These are phyloP conservation scores for Kryptolebias marmoratus DNA, from an alignment of 2,113 vertebrate species.

Conservation along the genomic window DNA sequence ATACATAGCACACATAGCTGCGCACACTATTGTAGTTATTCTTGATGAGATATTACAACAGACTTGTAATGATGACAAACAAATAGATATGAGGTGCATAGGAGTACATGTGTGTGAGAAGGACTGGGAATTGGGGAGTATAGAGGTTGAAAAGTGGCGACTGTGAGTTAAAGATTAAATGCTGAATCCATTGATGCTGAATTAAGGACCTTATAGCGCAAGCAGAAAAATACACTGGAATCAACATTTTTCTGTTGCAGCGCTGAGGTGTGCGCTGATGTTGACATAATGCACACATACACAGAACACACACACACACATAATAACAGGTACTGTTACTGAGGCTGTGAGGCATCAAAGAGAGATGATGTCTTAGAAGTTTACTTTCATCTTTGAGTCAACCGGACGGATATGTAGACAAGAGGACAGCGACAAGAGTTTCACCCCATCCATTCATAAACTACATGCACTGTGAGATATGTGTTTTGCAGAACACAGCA, in stretches of 20 bases:
- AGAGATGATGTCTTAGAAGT: conserved; percentile 47
- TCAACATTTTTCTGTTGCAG: conserved; percentile 60
- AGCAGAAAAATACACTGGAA: conserved; percentile 65
- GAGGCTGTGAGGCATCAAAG: conserved; percentile 52
- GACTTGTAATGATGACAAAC: background rate
- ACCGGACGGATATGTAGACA: conserved; percentile 41
- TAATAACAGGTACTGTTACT: conserved; percentile 36
- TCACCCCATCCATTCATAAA: background rate
- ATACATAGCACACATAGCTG: conserved; percentile 5
- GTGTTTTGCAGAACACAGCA: conserved; percentile 37
- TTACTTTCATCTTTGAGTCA: conserved; percentile 63
- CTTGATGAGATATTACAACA: conserved; percentile 21
- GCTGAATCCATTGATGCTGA: conserved; percentile 67
- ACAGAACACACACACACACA: conserved; percentile 19
- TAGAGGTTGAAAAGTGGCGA: conserved; percentile 43
- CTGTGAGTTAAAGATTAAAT: conserved; percentile 58
- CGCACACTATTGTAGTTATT: conserved; percentile 12
- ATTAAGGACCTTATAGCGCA: conserved; percentile 62
- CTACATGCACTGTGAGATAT: background rate
- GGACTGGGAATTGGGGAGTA: conserved; percentile 6
- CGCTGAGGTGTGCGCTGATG: conserved; percentile 32
- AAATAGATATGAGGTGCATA: conserved; percentile 10
- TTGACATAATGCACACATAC: conserved; percentile 52
- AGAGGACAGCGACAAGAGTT: conserved; percentile 17
- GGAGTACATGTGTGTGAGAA: background rate